Percentiles rank a stretch among this genome's conserved stretches.
phyloP scores from a whole-genome alignment of 1,140 invertebrate species.

The Caerostris extrusa region DNA sequence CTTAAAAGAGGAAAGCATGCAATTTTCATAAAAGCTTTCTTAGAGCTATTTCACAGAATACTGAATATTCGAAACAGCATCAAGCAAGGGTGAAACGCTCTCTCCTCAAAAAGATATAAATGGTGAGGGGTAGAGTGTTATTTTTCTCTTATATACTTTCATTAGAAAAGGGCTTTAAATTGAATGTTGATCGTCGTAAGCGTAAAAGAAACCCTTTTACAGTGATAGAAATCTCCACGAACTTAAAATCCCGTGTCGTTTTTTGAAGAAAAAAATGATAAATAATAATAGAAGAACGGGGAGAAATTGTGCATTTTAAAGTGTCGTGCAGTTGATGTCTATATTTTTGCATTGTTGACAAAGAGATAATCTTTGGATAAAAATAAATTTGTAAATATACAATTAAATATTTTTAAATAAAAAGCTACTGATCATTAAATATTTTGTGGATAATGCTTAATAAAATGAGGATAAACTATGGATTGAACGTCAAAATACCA shows the following conservation, averaged over 20 bases:
- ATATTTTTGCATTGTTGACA: too few species aligned
- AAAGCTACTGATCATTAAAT: too few species aligned
- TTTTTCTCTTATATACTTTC: not conserved
- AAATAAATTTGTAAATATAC: too few species aligned
- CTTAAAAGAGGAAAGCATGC: not conserved
- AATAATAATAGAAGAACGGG: not conserved
- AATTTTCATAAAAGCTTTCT: not conserved
- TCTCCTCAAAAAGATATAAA: not conserved
- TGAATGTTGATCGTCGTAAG: not conserved
- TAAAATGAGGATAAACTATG: too few species aligned
- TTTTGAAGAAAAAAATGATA: not conserved
- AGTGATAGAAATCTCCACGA: not conserved
- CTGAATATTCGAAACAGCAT: not conserved
- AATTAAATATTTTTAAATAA: too few species aligned
- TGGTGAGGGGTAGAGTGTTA: not conserved
- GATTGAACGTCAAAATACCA: too few species aligned
- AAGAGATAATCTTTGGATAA: too few species aligned
- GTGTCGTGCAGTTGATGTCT: too few species aligned
- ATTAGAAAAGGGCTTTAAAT: not conserved
- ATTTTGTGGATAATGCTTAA: too few species aligned
- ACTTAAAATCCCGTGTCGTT: not conserved
- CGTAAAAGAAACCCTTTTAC: not conserved
- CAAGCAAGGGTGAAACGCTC: not conserved
- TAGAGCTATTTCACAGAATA: not conserved
- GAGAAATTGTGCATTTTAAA: too few species aligned